Base-by-base conservation (phyloP, 2,888 invertebrate genomes). In the Caenorhabditis sinica region DNA sequence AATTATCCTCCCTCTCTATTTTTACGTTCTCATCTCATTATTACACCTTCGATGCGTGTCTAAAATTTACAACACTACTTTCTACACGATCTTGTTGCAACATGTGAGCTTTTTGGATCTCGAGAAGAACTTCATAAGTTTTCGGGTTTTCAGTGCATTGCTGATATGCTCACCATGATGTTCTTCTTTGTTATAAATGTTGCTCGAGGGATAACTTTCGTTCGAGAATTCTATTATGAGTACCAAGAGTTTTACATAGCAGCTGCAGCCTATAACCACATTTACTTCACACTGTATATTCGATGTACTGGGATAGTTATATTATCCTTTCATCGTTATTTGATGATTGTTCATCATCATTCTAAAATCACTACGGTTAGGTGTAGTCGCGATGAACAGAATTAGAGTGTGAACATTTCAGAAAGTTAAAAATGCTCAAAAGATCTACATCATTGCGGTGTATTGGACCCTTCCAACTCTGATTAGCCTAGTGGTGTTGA, bases 291-390 rank as follows among this genome's bases (percentile, higher is more conserved):
- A 3, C 49, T 82, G 13, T 82, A 75, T 43, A 69, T 75, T 30
- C 68, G 82, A 40, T 82, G 82, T 36, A 49, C 74, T 23, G 82
- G 82, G 40, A 82, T 82, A 30, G 61, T 82, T 25, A n/a, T 82
- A 1, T 69, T 82, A 1, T 75, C 82, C 8, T 51, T 82, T 43
- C 76, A 83, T 60, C 33, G 76, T 49, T 77, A 43, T 40, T 28
- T 72, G 8, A 53, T 83, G 1, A 73, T 83, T 28, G 53, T 60
- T 6, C n/a, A 45, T 15, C 30, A 58, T 17, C 45, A 61, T 56
- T 56, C 69, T 17, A 8, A 2, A 25, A 40, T 69, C n/a, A 69
- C 69, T n/a, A 36, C 23, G 40, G 69, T 69, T 23, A 2, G 20
- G 15, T 63, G 11, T 20, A 51, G 23, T 36, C 33, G 0, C n/a